Conservation (phyloP, 2,888 invertebrate genomes). For the Netelia inedita region DNA sequence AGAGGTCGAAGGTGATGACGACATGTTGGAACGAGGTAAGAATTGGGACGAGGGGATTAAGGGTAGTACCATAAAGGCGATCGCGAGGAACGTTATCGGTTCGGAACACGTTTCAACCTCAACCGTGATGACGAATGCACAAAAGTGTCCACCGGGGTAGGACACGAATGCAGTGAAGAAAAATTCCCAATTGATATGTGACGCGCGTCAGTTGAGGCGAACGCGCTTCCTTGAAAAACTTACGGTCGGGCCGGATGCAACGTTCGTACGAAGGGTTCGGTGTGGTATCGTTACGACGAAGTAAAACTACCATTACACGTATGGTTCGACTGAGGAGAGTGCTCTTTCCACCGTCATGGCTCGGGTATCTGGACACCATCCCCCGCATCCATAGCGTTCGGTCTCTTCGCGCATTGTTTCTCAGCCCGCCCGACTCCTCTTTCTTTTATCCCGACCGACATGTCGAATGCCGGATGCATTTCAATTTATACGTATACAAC, state of each 20-base stretch:
- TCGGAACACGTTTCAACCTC: conserved; percentile 26
- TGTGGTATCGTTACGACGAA: conserved; percentile 50
- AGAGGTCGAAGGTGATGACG: no score
- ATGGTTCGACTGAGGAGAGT: conserved; percentile 7
- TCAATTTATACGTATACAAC: conserved; percentile 74
- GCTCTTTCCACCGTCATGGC: not conserved
- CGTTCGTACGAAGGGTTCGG: conserved; percentile 76
- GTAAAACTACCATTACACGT: conserved; percentile 4
- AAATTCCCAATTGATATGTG: conserved; percentile 82
- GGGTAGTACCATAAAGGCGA: no score
- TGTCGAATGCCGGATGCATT: conserved; percentile 83
- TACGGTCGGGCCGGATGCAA: conserved; percentile 80
- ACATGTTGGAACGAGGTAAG: no score
- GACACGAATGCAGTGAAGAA: conserved; percentile 62
- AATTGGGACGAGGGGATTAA: no score
- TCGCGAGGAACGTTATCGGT: conserved; percentile 28
- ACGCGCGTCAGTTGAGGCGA: conserved; percentile 73
- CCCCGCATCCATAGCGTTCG: conserved; percentile 8
- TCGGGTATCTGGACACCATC: conserved; percentile 14
- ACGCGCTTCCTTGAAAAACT: conserved; percentile 81
- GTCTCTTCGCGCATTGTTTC: conserved; percentile 59
- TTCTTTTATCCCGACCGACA: conserved; percentile 83
- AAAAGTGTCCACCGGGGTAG: not conserved
- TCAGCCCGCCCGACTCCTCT: conserved; percentile 68
- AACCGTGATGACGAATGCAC: not conserved